Evolutionary conservation across 92 coral and sea anemone species (phyloP).

Genomic region (Palythoa grandis): DNA sequence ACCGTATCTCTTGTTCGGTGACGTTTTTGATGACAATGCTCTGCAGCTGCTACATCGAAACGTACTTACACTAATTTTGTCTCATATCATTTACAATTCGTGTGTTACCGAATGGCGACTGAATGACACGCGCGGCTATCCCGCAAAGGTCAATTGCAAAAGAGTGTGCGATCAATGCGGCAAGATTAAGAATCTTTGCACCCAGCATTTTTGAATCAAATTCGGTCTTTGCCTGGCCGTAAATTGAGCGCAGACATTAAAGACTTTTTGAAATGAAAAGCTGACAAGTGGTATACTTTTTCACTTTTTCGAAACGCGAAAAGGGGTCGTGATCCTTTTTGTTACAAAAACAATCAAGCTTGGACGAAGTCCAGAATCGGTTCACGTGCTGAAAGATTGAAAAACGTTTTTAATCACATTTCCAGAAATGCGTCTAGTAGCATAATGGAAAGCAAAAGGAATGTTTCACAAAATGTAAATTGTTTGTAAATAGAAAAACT

Average conservation of each 20-base stretch:
- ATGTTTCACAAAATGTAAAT: background rate
- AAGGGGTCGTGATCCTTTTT: conserved; percentile 45
- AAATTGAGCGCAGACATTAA: conserved; percentile 26
- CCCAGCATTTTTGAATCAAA: background rate
- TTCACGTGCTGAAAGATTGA: conserved; percentile 29
- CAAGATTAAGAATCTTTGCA: conserved; percentile 5
- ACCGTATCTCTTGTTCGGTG: background rate
- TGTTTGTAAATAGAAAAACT: background rate
- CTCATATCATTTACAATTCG: background rate
- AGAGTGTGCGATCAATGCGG: background rate
- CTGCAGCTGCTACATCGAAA: background rate
- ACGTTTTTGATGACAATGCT: background rate
- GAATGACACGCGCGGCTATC: conserved; percentile 26
- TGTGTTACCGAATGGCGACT: conserved; percentile 10
- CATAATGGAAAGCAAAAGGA: background rate
- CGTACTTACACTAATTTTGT: background rate
- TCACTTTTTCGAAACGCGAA: conserved; percentile 7
- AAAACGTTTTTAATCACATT: conserved; percentile 2
- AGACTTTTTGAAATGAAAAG: conserved; percentile 8
- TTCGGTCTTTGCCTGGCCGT: background rate
- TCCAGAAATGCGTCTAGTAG: background rate
- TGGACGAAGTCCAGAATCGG: conserved; percentile 17
- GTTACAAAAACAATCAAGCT: conserved; percentile 41
- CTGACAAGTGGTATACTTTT: conserved; percentile 5
- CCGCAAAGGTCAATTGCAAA: conserved; percentile 41